phyloP scores from a whole-genome alignment of 2,888 invertebrate species.

The Pollenia griseotomentosa region DNA sequence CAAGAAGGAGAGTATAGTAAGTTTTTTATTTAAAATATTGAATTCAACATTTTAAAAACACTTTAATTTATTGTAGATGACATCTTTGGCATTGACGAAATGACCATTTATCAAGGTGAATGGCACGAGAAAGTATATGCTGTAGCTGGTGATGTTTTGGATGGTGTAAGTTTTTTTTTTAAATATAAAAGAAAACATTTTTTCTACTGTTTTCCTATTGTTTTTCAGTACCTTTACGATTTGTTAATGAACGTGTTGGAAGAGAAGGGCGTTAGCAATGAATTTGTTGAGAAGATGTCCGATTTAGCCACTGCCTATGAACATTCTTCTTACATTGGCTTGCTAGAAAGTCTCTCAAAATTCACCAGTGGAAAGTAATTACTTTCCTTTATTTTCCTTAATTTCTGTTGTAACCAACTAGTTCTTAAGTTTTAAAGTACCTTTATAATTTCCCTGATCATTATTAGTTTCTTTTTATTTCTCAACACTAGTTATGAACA shows the following conservation, averaged over 20 bases:
- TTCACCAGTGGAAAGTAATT: conserved; percentile 89
- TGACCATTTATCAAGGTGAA: conserved; percentile 94
- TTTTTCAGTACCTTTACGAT: conserved; percentile 94
- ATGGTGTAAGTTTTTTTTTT: conserved; percentile 89
- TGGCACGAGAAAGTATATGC: conserved; percentile 94
- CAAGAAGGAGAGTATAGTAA: conserved; percentile 90
- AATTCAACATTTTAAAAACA: conserved; percentile 8
- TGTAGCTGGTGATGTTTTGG: conserved; percentile 96
- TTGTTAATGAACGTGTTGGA: conserved; percentile 97
- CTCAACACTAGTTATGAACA: conserved; percentile 48
- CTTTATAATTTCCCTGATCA: conserved; percentile 14
- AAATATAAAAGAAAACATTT: not conserved
- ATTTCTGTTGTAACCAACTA: conserved; percentile 49
- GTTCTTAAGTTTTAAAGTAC: conserved; percentile 54
- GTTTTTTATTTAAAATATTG: conserved; percentile 76
- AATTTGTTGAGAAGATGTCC: conserved; percentile 94
- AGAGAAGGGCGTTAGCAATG: conserved; percentile 97
- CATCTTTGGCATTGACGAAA: conserved; percentile 96
- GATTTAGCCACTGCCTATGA: conserved; percentile 96
- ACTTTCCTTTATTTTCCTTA: conserved; percentile 30
- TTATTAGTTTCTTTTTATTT: conserved; percentile 36
- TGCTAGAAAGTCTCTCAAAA: conserved; percentile 92
- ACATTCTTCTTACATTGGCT: conserved; percentile 94
- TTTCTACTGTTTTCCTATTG: not conserved
- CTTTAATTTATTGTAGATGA: conserved; percentile 87